Conservation (phyloP, 2,888 invertebrate species). For the Carcina quercana region DNA sequence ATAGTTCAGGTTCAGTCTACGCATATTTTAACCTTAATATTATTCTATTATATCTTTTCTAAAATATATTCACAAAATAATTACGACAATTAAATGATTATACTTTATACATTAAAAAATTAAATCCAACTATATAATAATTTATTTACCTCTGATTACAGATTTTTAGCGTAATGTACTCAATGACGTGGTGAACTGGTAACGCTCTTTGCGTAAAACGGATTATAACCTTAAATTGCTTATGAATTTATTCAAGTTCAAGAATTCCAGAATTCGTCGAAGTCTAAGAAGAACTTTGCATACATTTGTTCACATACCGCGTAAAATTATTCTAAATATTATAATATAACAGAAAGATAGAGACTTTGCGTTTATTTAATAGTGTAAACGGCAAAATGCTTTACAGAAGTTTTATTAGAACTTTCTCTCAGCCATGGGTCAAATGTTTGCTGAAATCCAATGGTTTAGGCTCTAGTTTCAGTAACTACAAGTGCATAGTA, state of each 20-base stretch:
- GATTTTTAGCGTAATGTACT: too few species aligned
- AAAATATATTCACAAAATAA: background rate
- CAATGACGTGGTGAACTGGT: conserved; percentile 1
- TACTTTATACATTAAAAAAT: background rate
- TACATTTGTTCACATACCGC: too few species aligned
- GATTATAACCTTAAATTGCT: conserved; percentile 9
- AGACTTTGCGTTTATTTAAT: conserved; percentile 18
- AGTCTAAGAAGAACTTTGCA: too few species aligned
- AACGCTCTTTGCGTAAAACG: conserved; percentile 9
- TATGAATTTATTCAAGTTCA: background rate
- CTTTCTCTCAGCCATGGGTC: conserved; percentile 35
- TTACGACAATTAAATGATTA: background rate
- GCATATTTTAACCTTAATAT: too few species aligned
- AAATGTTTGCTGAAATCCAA: conserved; percentile 40
- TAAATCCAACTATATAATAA: background rate
- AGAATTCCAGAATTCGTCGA: background rate
- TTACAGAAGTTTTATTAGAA: conserved; percentile 40
- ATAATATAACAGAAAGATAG: conserved; percentile 8
- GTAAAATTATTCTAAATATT: too few species aligned
- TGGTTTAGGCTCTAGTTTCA: conserved; percentile 35
- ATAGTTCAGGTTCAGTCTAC: background rate
- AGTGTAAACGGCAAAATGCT: conserved; percentile 34
- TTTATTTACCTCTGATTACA: too few species aligned
- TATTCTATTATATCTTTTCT: background rate
- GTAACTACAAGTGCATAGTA: conserved; percentile 37